Percentiles rank a stretch among this genome's conserved stretches.
phyloP scores from a whole-genome alignment of 1,140 invertebrate genomes.

The Mercenaria mercenaria region DNA sequence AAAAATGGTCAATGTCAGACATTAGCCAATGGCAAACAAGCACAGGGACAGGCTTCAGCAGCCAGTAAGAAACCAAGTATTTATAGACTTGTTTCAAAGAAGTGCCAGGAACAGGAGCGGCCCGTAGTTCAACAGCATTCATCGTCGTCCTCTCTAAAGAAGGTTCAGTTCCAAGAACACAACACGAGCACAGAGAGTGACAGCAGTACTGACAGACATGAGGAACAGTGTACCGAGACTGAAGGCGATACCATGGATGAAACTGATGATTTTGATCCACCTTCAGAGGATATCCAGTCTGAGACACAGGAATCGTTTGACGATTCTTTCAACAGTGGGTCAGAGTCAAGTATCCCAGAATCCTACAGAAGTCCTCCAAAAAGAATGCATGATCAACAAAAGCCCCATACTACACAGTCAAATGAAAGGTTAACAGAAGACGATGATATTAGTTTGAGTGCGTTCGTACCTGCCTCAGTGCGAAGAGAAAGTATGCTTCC shows the following conservation, averaged over 20 bases:
- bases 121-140: slow-evolving; percentile 52
- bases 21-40: not conserved
- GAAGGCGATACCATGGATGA: slow-evolving; percentile 65
- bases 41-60: slow-evolving; percentile 10
- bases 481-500: slow-evolving; percentile 78
- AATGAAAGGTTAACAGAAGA: slow-evolving; percentile 65
- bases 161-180: slow-evolving; percentile 67
- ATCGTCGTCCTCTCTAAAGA: slow-evolving; percentile 59
- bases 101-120: slow-evolving; percentile 44
- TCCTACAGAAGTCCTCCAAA: slow-evolving; percentile 51
- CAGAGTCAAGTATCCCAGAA: slow-evolving; percentile 64
- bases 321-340: slow-evolving; percentile 64
- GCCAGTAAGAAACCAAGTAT: slow-evolving; percentile 68
- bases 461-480: slow-evolving; percentile 81
- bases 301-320: slow-evolving; percentile 63
- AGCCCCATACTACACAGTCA: not conserved
- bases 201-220: slow-evolving; percentile 76
- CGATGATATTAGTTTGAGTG: slow-evolving; percentile 82
- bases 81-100: slow-evolving; percentile 75
- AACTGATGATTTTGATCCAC: slow-evolving; percentile 62
- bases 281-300: slow-evolving; percentile 61
- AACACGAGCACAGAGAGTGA: slow-evolving; percentile 79
- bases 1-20: not conserved
- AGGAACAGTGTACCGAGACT: slow-evolving; percentile 66
- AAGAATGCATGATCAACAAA: not conserved